Evolutionary conservation across 2,113 vertebrate genomes (phyloP).

Genomic region (Zootoca vivipara): DNA sequence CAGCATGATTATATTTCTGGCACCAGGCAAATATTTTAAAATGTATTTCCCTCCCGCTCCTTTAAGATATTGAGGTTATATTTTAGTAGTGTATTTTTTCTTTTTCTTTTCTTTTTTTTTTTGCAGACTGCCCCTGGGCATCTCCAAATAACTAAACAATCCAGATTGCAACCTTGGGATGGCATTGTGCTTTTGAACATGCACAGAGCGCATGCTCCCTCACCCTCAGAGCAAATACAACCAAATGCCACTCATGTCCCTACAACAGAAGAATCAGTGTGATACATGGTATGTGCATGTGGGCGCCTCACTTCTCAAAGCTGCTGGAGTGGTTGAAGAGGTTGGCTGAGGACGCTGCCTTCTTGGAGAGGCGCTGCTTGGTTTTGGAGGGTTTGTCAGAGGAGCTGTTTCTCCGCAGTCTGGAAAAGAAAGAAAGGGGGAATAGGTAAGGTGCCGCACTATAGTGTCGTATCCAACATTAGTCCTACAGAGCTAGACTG

Average conservation of each 20-base stretch:
- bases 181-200: fast-evolving
- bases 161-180: neutral
- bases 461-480: too few species aligned
- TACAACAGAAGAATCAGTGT: neutral
- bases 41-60: too few species aligned
- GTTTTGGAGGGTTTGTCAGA: conserved; percentile 78
- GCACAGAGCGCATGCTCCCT: neutral
- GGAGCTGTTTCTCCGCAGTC: conserved; percentile 82
- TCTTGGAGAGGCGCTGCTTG: conserved; percentile 84
- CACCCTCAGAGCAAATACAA: neutral
- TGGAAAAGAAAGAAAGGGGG: conserved; percentile 41
- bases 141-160: too few species aligned
- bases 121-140: too few species aligned
- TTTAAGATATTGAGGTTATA: too few species aligned
- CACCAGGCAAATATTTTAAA: too few species aligned
- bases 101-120: too few species aligned
- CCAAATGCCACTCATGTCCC: neutral
- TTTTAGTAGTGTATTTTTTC: too few species aligned
- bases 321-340: conserved; percentile 82
- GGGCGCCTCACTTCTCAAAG: conserved; percentile 81
- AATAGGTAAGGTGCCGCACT: neutral
- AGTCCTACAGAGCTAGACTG: neutral
- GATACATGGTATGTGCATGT: neutral
- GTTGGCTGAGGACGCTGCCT: conserved; percentile 85
- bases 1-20: too few species aligned